A percentile compares a stretch with the other conserved stretches of the same genome.
Evolutionary conservation across 2,113 vertebrate genomes (phyloP).

Genomic region (Otis tarda): DNA sequence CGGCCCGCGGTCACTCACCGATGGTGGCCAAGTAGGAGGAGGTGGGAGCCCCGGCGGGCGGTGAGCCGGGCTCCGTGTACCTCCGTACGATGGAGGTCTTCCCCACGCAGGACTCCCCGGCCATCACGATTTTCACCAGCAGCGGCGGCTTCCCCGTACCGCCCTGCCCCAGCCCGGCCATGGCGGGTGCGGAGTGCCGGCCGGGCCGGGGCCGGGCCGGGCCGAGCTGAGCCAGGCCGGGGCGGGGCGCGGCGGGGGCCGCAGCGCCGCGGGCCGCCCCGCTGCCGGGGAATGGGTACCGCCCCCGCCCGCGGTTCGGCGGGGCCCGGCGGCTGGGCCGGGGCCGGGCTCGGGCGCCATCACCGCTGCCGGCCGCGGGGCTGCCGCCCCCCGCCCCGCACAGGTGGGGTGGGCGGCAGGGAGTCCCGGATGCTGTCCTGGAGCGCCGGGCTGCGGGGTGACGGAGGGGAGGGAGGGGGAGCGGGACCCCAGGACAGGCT

Average conservation of each 20-base stretch:
- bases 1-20: slow-evolving; percentile 55
- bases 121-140: slow-evolving; percentile 69
- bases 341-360: not conserved
- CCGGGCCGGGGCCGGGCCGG: not conserved
- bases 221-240: not conserved
- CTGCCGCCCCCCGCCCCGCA: not conserved
- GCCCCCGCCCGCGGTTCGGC: too few relatives aligned
- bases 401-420: not conserved
- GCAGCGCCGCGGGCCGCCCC: too few relatives aligned
- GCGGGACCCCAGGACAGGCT: not conserved
- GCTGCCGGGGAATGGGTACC: not conserved
- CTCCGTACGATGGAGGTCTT: slow-evolving; percentile 69
- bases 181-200: not conserved
- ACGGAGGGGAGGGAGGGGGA: too few relatives aligned
- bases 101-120: slow-evolving; percentile 70
- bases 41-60: not conserved
- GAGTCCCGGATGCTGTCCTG: not conserved
- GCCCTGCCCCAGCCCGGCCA: not conserved
- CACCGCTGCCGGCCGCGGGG: too few relatives aligned
- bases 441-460: not conserved
- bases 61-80: slow-evolving; percentile 45
- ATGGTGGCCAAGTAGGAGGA: slow-evolving; percentile 68
- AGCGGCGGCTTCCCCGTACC: not conserved
- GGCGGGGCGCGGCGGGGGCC: not conserved
- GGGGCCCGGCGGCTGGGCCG: too few relatives aligned